Base-by-base conservation (phyloP, 2,888 invertebrate species). In the Stenoptilia bipunctidactyla region DNA sequence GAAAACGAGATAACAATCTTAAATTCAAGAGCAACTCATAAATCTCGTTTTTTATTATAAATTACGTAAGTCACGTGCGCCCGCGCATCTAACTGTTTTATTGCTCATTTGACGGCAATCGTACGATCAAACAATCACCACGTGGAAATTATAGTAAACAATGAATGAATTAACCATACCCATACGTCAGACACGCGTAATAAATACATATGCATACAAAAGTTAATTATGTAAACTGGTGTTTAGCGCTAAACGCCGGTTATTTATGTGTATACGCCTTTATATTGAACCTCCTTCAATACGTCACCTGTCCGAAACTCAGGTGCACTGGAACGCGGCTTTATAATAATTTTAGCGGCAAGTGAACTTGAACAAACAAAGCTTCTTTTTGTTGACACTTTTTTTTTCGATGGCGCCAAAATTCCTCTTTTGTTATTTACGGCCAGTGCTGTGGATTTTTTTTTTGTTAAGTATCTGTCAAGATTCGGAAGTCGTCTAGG, bases 171-270 rank as follows among this genome's bases (percentile, higher is more conserved):
- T 74, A 66, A 62, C 76, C 66, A 74, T 68, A 70, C 66, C 50
- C 51, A 15, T 58, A 53, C 76, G 73, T 74, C 77, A 76, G 72
- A 74, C 76, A 79, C 73, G 75, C 79, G 74, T 79, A 69, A 74
- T 79, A 73, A 82, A 76, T 68, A 65, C 64, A 74, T 77, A 82
- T 77, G 79, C 79, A 72, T 80, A 82, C 76, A 66, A 72, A 50
- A 34, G 51, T 68, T 71, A 77, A 79, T 82, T 82, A 80, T 82
- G 79, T 79, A 75, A 80, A 61, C 67, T 9, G 25, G 30, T 30
- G 2, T 30, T n/a, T 25, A 5, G 9, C 25, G 5, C 9, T 25
- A 25, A 25, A 25, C 25, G 9, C 25, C 5, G 25, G 25, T 25
- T n/a, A n/a, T n/a, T n/a, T n/a, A n/a, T n/a, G n/a, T n/a, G n/a